Evolutionary conservation across 2,888 invertebrate genomes (phyloP).

Genomic region (Drosophila rubida): DNA sequence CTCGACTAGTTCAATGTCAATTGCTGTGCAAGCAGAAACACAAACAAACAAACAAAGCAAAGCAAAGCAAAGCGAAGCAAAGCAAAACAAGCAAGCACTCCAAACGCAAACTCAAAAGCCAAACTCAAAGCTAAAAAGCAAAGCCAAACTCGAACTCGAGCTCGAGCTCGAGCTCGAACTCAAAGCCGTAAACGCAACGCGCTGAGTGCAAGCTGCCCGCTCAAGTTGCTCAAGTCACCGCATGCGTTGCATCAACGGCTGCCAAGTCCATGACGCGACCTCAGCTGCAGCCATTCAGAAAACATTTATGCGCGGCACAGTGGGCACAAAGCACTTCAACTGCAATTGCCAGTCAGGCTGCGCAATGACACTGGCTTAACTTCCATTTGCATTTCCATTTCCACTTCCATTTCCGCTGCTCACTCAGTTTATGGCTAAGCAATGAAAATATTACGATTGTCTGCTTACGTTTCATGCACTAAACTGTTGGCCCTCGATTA

Average conservation of each 20-base stretch:
- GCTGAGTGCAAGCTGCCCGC: conserved; percentile 14
- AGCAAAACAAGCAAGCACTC: conserved; percentile 3
- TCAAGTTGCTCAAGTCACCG: conserved; percentile 45
- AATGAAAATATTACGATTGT: background rate
- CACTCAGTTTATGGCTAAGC: too few relatives aligned
- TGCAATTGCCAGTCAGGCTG: background rate
- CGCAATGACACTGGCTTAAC: background rate
- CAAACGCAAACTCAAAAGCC: conserved; percentile 17
- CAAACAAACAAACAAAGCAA: conserved; percentile 14
- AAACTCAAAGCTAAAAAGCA: conserved; percentile 12
- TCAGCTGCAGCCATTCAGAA: conserved; percentile 20
- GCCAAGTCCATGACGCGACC: conserved; percentile 50
- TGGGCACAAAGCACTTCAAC: conserved; percentile 8
- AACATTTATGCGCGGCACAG: conserved; percentile 32
- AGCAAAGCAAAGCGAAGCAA: background rate
- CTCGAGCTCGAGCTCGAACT: background rate
- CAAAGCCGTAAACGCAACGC: conserved; percentile 17
- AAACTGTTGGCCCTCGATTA: background rate
- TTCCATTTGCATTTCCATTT: background rate
- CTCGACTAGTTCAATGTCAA: conserved; percentile 69
- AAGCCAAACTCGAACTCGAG: conserved; percentile 5
- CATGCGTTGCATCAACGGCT: conserved; percentile 50
- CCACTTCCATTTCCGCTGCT: background rate
- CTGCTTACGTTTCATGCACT: too few relatives aligned
- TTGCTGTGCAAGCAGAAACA: conserved; percentile 43